A percentile compares a stretch with the other conserved stretches of the same genome.
phyloP scores from a whole-genome alignment of 2,888 invertebrate genomes.

The Amaurobius ferox region DNA sequence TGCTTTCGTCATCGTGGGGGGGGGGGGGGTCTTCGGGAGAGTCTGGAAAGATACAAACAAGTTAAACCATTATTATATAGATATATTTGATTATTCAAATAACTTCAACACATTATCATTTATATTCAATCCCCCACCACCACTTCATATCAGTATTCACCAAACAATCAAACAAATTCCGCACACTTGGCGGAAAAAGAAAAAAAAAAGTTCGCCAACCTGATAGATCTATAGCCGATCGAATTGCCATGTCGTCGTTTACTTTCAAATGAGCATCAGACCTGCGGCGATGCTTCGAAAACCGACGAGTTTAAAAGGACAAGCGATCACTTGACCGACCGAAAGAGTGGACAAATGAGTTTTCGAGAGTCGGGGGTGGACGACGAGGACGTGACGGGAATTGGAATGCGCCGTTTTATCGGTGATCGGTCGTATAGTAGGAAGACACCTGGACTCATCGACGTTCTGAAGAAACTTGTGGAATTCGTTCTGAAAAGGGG shows the following conservation, averaged over 20 bases:
- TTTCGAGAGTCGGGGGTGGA: slow-evolving; percentile 44
- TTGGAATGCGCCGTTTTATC: too few relatives aligned
- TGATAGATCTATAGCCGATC: slow-evolving; percentile 17
- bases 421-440: too few relatives aligned
- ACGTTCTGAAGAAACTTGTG: too few relatives aligned
- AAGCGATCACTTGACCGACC: slow-evolving; percentile 51
- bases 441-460: too few relatives aligned
- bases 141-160: not conserved
- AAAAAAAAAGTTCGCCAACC: not conserved
- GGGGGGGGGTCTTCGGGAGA: too few relatives aligned
- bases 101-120: not conserved
- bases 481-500: too few relatives aligned
- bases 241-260: slow-evolving; percentile 1
- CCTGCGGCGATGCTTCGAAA: slow-evolving; percentile 1
- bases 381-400: slow-evolving; percentile 56
- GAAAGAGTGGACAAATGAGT: slow-evolving; percentile 59
- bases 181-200: not conserved
- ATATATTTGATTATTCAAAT: too few relatives aligned
- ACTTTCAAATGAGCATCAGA: slow-evolving; percentile 15
- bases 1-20: too few relatives aligned
- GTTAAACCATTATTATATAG: too few relatives aligned
- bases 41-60: too few relatives aligned
- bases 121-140: not conserved
- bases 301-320: slow-evolving; percentile 52
- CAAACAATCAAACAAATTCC: not conserved